Percentiles rank a stretch among this genome's conserved stretches.
Conservation (phyloP, 2,797 vertebrate species). For the Pelodytes ibericus region DNA sequence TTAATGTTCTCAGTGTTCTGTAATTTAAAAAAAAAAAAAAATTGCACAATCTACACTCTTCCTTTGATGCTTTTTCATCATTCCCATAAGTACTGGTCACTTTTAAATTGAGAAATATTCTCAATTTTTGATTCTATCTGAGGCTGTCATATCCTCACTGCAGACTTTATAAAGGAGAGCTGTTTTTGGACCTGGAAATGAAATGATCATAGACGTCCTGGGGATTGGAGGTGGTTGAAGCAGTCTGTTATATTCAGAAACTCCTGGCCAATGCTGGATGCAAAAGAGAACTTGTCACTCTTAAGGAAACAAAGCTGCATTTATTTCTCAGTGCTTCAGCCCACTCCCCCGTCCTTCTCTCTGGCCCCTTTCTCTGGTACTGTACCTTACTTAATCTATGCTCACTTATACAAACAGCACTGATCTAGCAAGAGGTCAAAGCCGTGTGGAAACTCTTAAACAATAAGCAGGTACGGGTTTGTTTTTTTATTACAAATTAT, state of each 20-base stretch:
- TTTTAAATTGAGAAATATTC: not conserved
- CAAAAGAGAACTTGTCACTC: conserved; percentile 31
- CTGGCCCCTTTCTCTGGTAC: conserved; percentile 19
- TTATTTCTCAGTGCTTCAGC: conserved; percentile 26
- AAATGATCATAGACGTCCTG: conserved; percentile 36
- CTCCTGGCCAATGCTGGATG: conserved; percentile 32
- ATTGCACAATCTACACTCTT: too few relatives aligned
- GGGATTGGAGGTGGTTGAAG: conserved; percentile 32
- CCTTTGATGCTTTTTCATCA: too few relatives aligned
- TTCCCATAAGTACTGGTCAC: too few relatives aligned
- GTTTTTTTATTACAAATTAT: not conserved
- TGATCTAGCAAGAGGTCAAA: conserved; percentile 30
- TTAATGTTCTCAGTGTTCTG: too few relatives aligned
- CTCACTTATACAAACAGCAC: conserved; percentile 23
- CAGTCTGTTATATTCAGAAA: conserved; percentile 40
- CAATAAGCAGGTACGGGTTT: conserved; percentile 29
- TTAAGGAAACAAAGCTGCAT: conserved; percentile 50
- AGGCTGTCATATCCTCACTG: conserved; percentile 4
- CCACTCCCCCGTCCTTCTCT: conserved; percentile 15
- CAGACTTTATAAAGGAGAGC: conserved; percentile 28
- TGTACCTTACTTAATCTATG: conserved; percentile 37
- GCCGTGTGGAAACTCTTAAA: not conserved
- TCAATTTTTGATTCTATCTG: not conserved
- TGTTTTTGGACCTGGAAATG: conserved; percentile 34
- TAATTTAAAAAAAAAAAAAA: too few relatives aligned